phyloP scores from a whole-genome alignment of 92 coral and sea anemone genomes.

The Porites lobata region DNA sequence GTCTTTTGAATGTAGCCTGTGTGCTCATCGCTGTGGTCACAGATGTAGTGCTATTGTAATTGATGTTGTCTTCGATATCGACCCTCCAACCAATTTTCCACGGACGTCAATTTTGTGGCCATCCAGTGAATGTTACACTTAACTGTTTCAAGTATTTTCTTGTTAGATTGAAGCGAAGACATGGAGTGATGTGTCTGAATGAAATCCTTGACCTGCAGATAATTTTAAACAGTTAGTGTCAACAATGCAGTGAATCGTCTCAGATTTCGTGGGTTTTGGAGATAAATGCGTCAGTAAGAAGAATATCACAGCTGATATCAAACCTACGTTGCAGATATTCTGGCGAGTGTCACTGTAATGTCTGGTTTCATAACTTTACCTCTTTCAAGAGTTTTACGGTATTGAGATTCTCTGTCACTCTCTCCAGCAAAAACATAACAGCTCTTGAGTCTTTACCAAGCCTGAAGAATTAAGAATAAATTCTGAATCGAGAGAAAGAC shows the following conservation, averaged over 20 bases:
- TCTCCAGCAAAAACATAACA: slow-evolving; percentile 21
- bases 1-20: too few relatives aligned
- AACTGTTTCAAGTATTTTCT: slow-evolving; percentile 34
- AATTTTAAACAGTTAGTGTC: too few relatives aligned
- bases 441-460: slow-evolving; percentile 38
- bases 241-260: too few relatives aligned
- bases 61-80: not conserved
- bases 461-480: not conserved
- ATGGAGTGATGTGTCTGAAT: not conserved
- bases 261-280: too few relatives aligned
- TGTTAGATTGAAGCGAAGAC: not conserved
- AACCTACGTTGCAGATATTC: too few relatives aligned
- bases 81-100: slow-evolving; percentile 21
- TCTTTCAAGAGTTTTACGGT: not conserved
- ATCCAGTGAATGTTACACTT: slow-evolving; percentile 36
- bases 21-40: not conserved
- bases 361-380: slow-evolving; percentile 1
- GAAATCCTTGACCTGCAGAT: slow-evolving; percentile 36
- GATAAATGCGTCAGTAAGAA: too few relatives aligned
- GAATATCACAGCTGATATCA: too few relatives aligned
- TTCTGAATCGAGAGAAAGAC: not conserved
- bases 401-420: slow-evolving; percentile 39
- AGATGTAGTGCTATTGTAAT: not conserved
- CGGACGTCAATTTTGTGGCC: not conserved
- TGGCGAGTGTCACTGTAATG: too few relatives aligned